Evolutionary conservation across 2,888 invertebrate species (phyloP).

Genomic region (Crossocerus cetratus): DNA sequence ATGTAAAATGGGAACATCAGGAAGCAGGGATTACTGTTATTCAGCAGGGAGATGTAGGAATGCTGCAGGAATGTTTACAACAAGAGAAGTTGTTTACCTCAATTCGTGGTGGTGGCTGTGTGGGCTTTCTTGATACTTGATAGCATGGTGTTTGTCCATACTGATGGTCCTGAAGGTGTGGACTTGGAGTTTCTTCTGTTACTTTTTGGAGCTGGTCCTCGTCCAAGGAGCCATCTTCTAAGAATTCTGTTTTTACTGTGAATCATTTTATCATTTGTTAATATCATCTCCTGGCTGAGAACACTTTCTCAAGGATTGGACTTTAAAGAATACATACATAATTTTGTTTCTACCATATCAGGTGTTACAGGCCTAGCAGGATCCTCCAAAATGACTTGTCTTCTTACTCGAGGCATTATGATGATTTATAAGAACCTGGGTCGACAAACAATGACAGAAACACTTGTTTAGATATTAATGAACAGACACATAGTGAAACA

Average conservation of each 20-base stretch:
- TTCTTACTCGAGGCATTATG: constrained; percentile 75
- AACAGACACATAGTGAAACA: no score
- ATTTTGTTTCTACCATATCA: constrained; percentile 74
- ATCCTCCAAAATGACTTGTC: constrained; percentile 75
- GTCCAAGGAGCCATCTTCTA: constrained; percentile 73
- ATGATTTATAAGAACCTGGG: constrained; percentile 37
- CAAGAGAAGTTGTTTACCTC: constrained; percentile 64
- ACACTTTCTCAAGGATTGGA: background rate
- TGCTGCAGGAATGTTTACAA: background rate
- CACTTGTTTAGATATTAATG: background rate
- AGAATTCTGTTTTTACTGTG: constrained; percentile 72
- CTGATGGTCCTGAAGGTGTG: constrained; percentile 91
- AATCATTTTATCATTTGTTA: constrained; percentile 11
- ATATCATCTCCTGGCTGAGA: no score
- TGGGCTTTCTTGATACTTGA: constrained; percentile 73
- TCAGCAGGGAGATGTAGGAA: background rate
- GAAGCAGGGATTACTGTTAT: background rate
- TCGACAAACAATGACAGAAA: constrained; percentile 19
- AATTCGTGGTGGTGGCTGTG: constrained; percentile 72
- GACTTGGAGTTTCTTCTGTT: constrained; percentile 80
- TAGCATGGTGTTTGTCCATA: constrained; percentile 88
- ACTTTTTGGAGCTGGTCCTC: constrained; percentile 73
- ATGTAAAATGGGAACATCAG: background rate
- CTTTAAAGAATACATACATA: constrained; percentile 63
- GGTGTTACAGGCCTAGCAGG: constrained; percentile 75